Percentiles rank a stretch among this genome's conserved stretches.
phyloP scores from a whole-genome alignment of 1,140 invertebrate genomes.

The Pseudomyrmex concolor region DNA sequence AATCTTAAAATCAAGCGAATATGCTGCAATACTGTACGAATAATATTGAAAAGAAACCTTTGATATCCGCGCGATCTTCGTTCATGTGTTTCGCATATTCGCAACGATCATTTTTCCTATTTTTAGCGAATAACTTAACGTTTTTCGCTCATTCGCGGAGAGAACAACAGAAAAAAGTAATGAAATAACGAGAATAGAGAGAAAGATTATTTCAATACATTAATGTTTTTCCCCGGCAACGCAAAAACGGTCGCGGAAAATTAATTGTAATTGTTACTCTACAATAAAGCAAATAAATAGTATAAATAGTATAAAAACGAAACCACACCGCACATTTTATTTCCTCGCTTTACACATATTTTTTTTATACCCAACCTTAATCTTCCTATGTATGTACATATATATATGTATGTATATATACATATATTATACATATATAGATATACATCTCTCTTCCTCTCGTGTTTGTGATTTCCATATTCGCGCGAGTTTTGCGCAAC shows the following conservation, averaged over 20 bases:
- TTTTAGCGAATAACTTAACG: neutral
- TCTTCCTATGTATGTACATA: neutral
- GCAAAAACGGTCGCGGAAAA: neutral
- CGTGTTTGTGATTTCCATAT: conserved; percentile 20
- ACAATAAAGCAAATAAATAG: neutral
- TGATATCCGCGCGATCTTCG: neutral
- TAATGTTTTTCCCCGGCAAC: too few relatives aligned
- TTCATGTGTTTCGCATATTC: neutral
- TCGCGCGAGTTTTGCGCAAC: conserved; percentile 16
- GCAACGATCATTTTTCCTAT: neutral
- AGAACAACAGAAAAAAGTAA: neutral
- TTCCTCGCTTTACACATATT: neutral
- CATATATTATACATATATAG: too few relatives aligned
- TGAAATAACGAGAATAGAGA: neutral
- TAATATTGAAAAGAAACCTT: neutral
- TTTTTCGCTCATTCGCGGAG: neutral
- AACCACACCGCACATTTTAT: neutral
- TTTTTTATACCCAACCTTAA: neutral
- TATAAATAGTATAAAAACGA: neutral
- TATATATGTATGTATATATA: too few relatives aligned
- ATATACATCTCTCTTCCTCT: neutral
- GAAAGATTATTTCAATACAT: neutral
- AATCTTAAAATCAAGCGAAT: neutral
- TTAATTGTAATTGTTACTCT: neutral
- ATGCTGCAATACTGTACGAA: neutral